These are phyloP conservation scores for Paracentrotus lividus DNA, from an alignment of 53 echinoderm and acorn worm genomes.

Conservation along the genomic window DNA sequence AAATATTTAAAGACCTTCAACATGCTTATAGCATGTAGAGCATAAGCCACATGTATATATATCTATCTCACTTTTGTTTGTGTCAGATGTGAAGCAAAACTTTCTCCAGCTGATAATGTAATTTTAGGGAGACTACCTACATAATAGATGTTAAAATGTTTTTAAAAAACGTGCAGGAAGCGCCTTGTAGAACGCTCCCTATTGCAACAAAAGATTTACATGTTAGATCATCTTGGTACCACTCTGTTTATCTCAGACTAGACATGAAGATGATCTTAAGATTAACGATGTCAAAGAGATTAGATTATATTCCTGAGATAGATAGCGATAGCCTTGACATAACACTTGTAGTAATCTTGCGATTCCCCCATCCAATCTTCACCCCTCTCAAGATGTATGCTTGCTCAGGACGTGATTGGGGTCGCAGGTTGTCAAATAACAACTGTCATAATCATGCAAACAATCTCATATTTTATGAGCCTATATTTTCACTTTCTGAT, in stretches of 20 bases:
- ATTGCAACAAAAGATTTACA: neutral
- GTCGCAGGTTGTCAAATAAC: neutral
- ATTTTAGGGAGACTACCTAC: no score
- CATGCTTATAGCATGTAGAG: no score
- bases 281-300: neutral
- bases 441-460: neutral
- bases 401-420: neutral
- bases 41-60: no score
- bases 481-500: neutral
- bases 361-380: neutral
- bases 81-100: no score
- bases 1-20: neutral
- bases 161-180: neutral
- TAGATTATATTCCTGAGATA: neutral
- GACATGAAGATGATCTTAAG: neutral
- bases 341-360: neutral
- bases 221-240: neutral
- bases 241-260: neutral
- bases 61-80: no score
- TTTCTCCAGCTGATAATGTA: no score
- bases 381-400: neutral
- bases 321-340: neutral
- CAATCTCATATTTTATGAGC: neutral
- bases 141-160: no score
- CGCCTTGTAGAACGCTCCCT: neutral